Base-by-base conservation (phyloP, 2,113 vertebrate species). In the Serilophus lunatus region DNA sequence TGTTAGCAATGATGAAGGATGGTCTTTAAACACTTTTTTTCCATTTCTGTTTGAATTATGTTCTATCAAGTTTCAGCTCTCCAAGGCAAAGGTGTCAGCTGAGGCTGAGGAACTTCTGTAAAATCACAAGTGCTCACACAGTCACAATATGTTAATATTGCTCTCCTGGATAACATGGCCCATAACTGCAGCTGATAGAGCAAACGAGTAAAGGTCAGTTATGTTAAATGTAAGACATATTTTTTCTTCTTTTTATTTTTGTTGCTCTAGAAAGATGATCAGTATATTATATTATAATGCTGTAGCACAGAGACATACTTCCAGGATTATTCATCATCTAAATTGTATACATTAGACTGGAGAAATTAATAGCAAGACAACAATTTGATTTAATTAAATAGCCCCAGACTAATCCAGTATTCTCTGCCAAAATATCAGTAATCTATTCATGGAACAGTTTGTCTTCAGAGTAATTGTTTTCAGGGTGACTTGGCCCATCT, bases 401-500 rank as follows among this genome's bases (percentile, higher is more conserved):
- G 26, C 0, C 1, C 17, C 12, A 81, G 40, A 57, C 8, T 66
- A 45, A 71, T 94, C 71, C 40, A 79, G 29, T 86, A 68, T 36
- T 90, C 33, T 90, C 69, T 97, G 56, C 20, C 60, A 91, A 89
- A 31, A 79, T 57, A 80, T 82, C 60, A 18, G 75, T 92, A 61
- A 95, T 81, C 60, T 96, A 71, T 88, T 95, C 23, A 88, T 74
- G 65, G 74, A 70, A 76, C 42, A 86, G 50, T 96, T 97, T 96
- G 47, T 92, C 59, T 95, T 92, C 75, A 85, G 45, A 85, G 45
- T 91, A 92, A 95, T 93, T 96, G 24, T 86, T 95, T 97, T 80
- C 70, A 86, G 25, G 95, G 54, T 66, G 80, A 51, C 23, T 90
- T 82, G 40, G 31, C 53, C 72, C 11, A 72, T 13, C 36, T 86